These are phyloP conservation scores for Xestobium rufovillosum DNA, from an alignment of 2,888 invertebrate species.

Conservation along the genomic window DNA sequence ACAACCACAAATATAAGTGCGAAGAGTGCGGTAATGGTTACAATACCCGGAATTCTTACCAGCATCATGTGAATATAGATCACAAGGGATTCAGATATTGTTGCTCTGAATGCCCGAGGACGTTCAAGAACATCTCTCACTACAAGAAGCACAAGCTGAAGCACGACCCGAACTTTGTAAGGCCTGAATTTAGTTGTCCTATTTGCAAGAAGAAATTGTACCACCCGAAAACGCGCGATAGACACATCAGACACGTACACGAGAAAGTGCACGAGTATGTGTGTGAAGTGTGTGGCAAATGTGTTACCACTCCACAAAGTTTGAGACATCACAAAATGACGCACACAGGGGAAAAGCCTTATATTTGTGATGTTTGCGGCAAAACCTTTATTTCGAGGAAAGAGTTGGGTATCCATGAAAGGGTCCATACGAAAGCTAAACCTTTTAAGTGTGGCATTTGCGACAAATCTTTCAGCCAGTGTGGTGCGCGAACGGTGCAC, in stretches of 20 bases:
- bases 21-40: too few relatives aligned
- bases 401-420: constrained; percentile 7
- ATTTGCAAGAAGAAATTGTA: constrained; percentile 10
- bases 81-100: too few relatives aligned
- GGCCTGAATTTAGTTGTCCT: constrained; percentile 6
- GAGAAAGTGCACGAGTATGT: constrained; percentile 10
- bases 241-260: constrained; percentile 1
- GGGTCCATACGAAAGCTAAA: constrained; percentile 19
- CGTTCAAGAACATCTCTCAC: too few relatives aligned
- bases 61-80: too few relatives aligned
- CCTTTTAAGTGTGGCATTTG: constrained; percentile 20
- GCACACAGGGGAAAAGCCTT: constrained; percentile 45
- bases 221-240: too few relatives aligned
- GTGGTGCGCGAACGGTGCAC: constrained; percentile 44
- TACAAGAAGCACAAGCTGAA: too few relatives aligned
- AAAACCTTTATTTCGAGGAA: constrained; percentile 38
- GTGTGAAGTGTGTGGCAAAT: not conserved
- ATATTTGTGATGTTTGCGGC: constrained; percentile 42
- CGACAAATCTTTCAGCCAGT: constrained; percentile 25
- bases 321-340: not conserved
- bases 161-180: constrained; percentile 6
- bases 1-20: too few relatives aligned
- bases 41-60: too few relatives aligned
- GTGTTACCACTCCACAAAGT: not conserved
- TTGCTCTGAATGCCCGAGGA: too few relatives aligned